Conservation (phyloP, 2,113 vertebrate species). For the Micronycteris hirsuta region DNA sequence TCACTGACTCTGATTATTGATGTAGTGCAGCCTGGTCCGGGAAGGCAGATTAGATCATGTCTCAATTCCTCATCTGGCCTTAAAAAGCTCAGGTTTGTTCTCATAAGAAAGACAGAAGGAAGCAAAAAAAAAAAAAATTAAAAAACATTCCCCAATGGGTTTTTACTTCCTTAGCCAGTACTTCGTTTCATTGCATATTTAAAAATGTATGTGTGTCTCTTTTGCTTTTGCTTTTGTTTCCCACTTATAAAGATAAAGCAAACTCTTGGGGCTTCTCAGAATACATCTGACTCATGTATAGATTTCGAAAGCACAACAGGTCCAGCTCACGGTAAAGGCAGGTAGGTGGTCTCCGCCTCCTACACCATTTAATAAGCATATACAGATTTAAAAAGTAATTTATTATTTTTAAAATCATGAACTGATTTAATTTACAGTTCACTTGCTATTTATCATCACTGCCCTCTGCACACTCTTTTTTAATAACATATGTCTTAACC, state of each 20-base stretch:
- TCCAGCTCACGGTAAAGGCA: not conserved
- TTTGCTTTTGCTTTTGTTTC: not conserved
- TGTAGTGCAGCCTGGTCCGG: not conserved
- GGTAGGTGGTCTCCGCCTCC: not conserved
- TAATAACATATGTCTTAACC: constrained; percentile 35
- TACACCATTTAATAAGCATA: not conserved
- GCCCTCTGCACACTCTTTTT: not conserved
- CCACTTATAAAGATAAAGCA: not conserved
- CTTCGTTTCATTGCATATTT: not conserved
- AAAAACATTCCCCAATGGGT: not conserved
- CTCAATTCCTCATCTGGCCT: not conserved
- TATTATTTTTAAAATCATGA: constrained; percentile 32
- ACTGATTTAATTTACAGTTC: constrained; percentile 63
- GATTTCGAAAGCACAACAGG: not conserved
- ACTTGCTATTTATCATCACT: constrained; percentile 65
- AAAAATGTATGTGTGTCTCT: too few species aligned
- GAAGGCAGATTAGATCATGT: constrained; percentile 29
- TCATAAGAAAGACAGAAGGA: not conserved
- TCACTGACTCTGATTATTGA: not conserved
- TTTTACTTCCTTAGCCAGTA: not conserved
- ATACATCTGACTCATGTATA: not conserved
- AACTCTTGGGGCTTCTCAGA: not conserved
- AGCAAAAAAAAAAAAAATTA: not conserved
- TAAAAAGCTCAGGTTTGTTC: not conserved
- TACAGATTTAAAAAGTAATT: not conserved